Percentiles rank a stretch among this genome's conserved stretches.
Conservation (phyloP, 2,797 vertebrate genomes). For the Notamacropus eugenii region DNA sequence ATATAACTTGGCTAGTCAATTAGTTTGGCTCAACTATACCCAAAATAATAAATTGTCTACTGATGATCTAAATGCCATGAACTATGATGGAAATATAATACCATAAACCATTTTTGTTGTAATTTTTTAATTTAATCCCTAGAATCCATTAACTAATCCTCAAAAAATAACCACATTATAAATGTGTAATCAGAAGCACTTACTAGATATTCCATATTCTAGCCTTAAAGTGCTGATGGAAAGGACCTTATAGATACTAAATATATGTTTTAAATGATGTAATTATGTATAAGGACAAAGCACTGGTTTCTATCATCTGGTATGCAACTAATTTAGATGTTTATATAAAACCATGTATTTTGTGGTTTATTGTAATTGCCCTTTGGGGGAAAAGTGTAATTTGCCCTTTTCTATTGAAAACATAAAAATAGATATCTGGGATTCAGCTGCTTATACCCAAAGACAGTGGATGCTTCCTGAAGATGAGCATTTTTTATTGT, state of each 20-base stretch:
- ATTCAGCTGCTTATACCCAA: conserved; percentile 28
- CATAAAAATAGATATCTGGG: conserved; percentile 51
- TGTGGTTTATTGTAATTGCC: conserved; percentile 49
- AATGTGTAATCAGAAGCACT: conserved; percentile 9
- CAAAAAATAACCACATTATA: neutral
- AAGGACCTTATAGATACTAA: conserved; percentile 4
- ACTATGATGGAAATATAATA: neutral
- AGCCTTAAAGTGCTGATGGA: neutral
- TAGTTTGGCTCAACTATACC: neutral
- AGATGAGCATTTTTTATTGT: neutral
- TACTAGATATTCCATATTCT: neutral
- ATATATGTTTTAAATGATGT: conserved; percentile 1
- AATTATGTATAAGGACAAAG: neutral
- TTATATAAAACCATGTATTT: conserved; percentile 37
- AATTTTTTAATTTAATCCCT: conserved; percentile 27
- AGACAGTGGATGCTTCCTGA: conserved; percentile 21
- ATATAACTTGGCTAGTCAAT: neutral
- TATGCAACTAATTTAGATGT: neutral
- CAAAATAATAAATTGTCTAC: neutral
- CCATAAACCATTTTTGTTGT: conserved; percentile 12
- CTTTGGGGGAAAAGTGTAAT: conserved; percentile 34
- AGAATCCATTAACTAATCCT: conserved; percentile 38
- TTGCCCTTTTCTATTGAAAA: conserved; percentile 54
- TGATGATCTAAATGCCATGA: neutral
- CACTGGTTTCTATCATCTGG: conserved; percentile 23